Conservation (phyloP, 2,888 invertebrate genomes). For the Tricholauxania praeusta region DNA sequence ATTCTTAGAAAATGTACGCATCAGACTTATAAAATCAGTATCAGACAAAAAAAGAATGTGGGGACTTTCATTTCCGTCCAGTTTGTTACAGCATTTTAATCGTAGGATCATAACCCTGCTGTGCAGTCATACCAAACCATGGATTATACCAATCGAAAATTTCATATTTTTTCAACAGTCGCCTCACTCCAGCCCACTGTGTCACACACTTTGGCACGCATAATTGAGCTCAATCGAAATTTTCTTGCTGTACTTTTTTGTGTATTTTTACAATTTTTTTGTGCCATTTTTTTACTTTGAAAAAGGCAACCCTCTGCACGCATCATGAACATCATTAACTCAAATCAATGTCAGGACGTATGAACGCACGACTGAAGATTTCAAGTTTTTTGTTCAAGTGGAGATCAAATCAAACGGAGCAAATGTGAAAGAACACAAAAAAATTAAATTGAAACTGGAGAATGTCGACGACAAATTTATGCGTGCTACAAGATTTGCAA, state of each 20-base stretch:
- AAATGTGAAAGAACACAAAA: constrained; percentile 26
- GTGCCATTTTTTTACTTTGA: not conserved
- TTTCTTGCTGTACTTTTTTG: not conserved
- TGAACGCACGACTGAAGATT: constrained; percentile 29
- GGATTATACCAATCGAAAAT: not conserved
- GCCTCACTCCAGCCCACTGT: not conserved
- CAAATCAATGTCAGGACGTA: constrained; percentile 39
- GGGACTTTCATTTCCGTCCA: no score
- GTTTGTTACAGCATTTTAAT: no score
- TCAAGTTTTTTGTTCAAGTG: constrained; percentile 27
- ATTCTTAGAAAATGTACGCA: no score
- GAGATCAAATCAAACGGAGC: constrained; percentile 25
- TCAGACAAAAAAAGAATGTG: no score
- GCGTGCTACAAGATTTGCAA: not conserved
- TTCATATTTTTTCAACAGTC: not conserved
- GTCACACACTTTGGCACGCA: not conserved
- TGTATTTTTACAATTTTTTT: not conserved
- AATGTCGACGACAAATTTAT: constrained; percentile 3
- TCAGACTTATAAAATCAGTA: no score
- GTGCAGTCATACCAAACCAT: no score
- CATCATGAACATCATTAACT: constrained; percentile 36
- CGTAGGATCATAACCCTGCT: no score
- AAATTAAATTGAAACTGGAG: not conserved
- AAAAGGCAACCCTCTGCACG: not conserved
- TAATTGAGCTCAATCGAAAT: not conserved